Base-by-base conservation (phyloP, 1,140 invertebrate species). In the Uloborus diversus region DNA sequence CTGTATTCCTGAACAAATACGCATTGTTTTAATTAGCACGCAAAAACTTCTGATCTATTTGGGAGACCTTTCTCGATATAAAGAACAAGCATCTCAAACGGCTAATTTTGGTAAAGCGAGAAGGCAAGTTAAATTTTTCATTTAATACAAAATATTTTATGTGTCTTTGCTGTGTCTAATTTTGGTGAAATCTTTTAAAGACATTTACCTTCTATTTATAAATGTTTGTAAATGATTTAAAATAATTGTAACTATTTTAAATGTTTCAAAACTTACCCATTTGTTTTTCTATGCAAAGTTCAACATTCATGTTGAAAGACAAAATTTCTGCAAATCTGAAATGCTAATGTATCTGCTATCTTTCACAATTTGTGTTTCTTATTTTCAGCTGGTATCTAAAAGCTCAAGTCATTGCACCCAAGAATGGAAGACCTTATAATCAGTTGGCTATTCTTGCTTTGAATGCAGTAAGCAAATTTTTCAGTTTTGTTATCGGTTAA, bases 351-450 rank as follows among this genome's bases (percentile, higher is more conserved):
- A n/a, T n/a, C n/a, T n/a, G n/a, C n/a, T n/a, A n/a, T n/a, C n/a
- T n/a, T n/a, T n/a, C n/a, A n/a, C n/a, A n/a, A n/a, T 66, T 71
- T 65, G 20, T 81, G 11, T 61, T 23, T 80, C 81, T 81, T 20
- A 82, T 83, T 89, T 87, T 66, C 78, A 92, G 91, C 82, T 96
- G 92, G 91, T 99, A 99, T 85, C 90, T 94, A 28, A 96, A 96
- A 89, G 96, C 96, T 4, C 94, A 96, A 85, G 92, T 94, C 86
- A 91, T 97, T 25, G 95, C 96, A 87, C 96, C 96, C 1, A 96
- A 96, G 87, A 97, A 97, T 89, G 96, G 96, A 33, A 90, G 93
- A 79, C 95, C 96, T 17, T 99, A 97, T 85, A 95, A 97, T 87
- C 96, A 98, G 85, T 88, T 99, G 80, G 96, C 96, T n/a, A 90